Percentiles rank a stretch among this genome's conserved stretches.
Evolutionary conservation across 2,888 invertebrate genomes (phyloP).

Genomic region (Podotricha telesiphe): DNA sequence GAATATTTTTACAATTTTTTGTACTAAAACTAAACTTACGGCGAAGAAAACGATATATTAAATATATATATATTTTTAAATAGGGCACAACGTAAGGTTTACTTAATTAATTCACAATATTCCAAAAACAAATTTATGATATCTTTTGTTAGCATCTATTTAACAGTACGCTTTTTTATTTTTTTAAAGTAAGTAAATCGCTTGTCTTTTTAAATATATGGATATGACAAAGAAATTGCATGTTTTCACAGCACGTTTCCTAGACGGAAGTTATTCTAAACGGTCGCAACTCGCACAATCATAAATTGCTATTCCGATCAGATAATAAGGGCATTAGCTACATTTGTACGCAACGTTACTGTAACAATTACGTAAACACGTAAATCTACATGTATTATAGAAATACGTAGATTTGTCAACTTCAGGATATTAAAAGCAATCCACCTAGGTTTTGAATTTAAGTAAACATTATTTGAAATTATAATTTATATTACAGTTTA

Average conservation of each 20-base stretch:
- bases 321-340: conserved; percentile 46
- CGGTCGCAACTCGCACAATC: conserved; percentile 27
- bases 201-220: not conserved
- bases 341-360: conserved; percentile 27
- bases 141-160: not conserved
- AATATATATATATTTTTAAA: no score
- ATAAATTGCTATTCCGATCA: conserved; percentile 43
- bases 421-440: not conserved
- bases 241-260: conserved; percentile 20
- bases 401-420: not conserved
- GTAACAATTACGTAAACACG: conserved; percentile 36
- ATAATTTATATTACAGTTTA: no score
- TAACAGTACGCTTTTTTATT: not conserved
- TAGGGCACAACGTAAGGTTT: no score
- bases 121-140: not conserved
- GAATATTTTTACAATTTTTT: no score
- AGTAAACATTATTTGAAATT: no score
- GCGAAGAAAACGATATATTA: no score
- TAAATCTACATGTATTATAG: conserved; percentile 28
- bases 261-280: conserved; percentile 35
- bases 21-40: no score
- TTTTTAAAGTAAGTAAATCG: not conserved
- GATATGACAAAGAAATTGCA: conserved; percentile 17
- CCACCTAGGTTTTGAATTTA: no score
- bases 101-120: no score